A percentile compares a stretch with the other conserved stretches of the same genome.
Evolutionary conservation across 30 jellyfish, hydroid and myxozoan species (phyloP).

Genomic region (Haliclystus octoradiatus): DNA sequence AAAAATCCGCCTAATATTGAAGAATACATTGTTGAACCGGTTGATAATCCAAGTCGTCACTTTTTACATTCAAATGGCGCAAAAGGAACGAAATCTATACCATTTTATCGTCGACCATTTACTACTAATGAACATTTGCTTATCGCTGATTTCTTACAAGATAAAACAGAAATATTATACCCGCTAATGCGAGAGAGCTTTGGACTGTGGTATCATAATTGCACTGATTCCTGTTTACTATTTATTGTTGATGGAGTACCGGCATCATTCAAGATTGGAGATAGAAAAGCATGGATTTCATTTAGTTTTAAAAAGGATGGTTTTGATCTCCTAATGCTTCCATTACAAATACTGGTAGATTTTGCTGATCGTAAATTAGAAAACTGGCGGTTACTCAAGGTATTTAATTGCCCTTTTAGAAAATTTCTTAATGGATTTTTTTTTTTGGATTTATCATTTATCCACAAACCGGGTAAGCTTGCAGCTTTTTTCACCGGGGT

Average conservation of each 20-base stretch:
- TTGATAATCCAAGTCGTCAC: constrained; percentile 45
- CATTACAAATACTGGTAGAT: constrained; percentile 36
- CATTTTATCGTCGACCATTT: constrained; percentile 37
- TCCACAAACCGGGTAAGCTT: no score
- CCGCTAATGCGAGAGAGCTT: constrained; percentile 41
- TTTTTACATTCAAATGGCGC: constrained; percentile 10
- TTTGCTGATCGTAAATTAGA: constrained; percentile 28
- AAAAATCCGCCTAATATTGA: constrained; percentile 44
- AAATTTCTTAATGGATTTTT: no score
- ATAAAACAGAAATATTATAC: constrained; percentile 30
- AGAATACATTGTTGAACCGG: constrained; percentile 58
- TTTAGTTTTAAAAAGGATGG: constrained; percentile 27
- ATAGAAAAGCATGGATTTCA: constrained; percentile 28
- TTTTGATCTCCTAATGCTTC: constrained; percentile 14
- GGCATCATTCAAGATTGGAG: constrained; percentile 21
- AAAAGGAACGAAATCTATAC: constrained; percentile 24
- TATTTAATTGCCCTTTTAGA: no score
- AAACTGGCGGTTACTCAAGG: constrained; percentile 60
- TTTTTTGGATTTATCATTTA: no score
- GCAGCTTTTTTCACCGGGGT: no score
- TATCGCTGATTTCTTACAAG: not conserved
- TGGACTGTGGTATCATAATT: constrained; percentile 50
- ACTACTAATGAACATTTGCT: constrained; percentile 10
- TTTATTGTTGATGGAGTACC: constrained; percentile 28
- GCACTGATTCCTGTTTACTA: constrained; percentile 36